phyloP scores from a whole-genome alignment of 2,113 vertebrate species.

The Recurvirostra avosetta region DNA sequence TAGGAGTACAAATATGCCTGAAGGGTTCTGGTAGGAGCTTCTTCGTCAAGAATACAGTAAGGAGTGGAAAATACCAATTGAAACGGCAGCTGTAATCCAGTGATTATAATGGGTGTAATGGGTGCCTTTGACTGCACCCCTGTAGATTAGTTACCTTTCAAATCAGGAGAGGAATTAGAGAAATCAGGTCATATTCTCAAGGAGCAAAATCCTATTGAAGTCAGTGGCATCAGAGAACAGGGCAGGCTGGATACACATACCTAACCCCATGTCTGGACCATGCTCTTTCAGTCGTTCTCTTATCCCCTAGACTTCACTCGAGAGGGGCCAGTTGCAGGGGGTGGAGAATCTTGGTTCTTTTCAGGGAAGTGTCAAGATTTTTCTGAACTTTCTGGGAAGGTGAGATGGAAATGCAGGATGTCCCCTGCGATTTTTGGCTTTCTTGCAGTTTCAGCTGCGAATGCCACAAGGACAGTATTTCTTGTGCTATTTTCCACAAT shows the following conservation, averaged over 20 bases:
- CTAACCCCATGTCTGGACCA: background rate
- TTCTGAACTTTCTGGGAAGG: background rate
- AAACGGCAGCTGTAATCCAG: background rate
- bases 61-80: background rate
- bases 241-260: background rate
- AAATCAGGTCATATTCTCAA: background rate
- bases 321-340: background rate
- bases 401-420: background rate
- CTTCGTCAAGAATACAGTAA: background rate
- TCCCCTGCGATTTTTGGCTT: background rate
- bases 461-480: background rate
- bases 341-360: background rate
- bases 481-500: background rate
- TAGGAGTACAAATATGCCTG: background rate
- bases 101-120: background rate
- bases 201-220: background rate
- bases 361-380: background rate
- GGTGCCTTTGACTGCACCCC: background rate
- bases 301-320: background rate
- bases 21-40: background rate
- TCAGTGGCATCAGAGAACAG: background rate
- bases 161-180: background rate
- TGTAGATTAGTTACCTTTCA: background rate
- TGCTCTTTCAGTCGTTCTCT: background rate
- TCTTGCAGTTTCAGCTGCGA: background rate